Evolutionary conservation across 2,797 vertebrate species (phyloP).

Genomic region (Yasuhikotakia modesta): DNA sequence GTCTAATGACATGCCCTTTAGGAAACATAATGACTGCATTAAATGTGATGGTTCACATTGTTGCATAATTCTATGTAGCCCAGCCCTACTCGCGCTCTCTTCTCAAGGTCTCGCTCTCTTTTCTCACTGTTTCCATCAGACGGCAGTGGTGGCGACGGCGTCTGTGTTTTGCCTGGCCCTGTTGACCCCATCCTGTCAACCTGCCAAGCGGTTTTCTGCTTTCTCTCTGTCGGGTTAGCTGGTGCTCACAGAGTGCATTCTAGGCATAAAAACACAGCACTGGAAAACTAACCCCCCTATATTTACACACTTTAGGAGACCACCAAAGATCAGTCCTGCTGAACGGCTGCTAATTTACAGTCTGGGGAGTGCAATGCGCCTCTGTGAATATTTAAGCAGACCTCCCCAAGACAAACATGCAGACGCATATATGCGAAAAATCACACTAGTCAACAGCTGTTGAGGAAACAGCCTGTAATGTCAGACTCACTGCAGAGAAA

Average conservation of each 20-base stretch:
- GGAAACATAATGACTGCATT: not conserved
- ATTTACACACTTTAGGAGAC: constrained; percentile 56
- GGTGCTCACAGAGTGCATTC: constrained; percentile 53
- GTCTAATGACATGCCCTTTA: not conserved
- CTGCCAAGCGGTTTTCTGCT: constrained; percentile 61
- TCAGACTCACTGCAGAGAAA: not conserved
- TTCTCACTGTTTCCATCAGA: constrained; percentile 46
- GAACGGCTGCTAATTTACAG: constrained; percentile 29
- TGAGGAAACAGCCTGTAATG: constrained; percentile 41
- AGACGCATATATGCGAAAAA: constrained; percentile 11
- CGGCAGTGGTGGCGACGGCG: constrained; percentile 50
- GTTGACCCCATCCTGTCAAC: constrained; percentile 50
- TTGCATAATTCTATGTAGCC: not conserved
- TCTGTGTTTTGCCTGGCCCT: constrained; percentile 65
- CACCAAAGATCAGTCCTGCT: constrained; percentile 43
- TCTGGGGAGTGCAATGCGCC: constrained; percentile 23
- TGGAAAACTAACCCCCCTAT: constrained; percentile 51
- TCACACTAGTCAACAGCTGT: constrained; percentile 39
- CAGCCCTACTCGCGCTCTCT: not conserved
- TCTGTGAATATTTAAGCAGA: constrained; percentile 46
- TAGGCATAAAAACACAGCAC: constrained; percentile 43
- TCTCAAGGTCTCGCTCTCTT: not conserved
- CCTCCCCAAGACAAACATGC: constrained; percentile 32
- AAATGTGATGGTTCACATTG: not conserved
- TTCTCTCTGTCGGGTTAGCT: constrained; percentile 49